Percentiles rank a stretch among this genome's conserved stretches.
Conservation (phyloP, 2,888 invertebrate species). For the Kuschelorhynchus macadamiae region DNA sequence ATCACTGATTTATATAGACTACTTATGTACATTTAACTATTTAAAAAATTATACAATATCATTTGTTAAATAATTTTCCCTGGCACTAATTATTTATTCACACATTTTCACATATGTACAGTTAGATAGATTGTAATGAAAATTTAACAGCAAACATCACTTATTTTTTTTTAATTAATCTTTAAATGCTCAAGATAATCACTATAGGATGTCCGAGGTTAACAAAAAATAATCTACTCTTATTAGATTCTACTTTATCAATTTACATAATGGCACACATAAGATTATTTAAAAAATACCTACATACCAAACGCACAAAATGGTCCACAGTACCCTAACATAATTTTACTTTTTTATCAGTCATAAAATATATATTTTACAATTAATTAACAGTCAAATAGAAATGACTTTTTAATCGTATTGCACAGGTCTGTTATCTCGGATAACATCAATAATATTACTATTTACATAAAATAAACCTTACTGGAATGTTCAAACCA, state of each 20-base stretch:
- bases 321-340: conserved; percentile 15
- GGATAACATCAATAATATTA: conserved; percentile 14
- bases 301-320: conserved; percentile 1
- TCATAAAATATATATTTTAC: conserved; percentile 7
- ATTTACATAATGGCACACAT: conserved; percentile 13
- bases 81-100: too few relatives aligned
- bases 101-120: too few relatives aligned
- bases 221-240: neutral
- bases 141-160: too few relatives aligned
- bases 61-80: too few relatives aligned
- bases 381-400: conserved; percentile 4
- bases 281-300: conserved; percentile 3
- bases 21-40: too few relatives aligned
- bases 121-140: too few relatives aligned
- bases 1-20: too few relatives aligned
- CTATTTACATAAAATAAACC: neutral
- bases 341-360: conserved; percentile 4
- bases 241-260: too few relatives aligned
- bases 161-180: too few relatives aligned
- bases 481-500: neutral
- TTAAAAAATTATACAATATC: too few relatives aligned
- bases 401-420: conserved; percentile 9
- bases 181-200: too few relatives aligned
- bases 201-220: too few relatives aligned
- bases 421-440: conserved; percentile 16